A percentile compares a stretch with the other conserved stretches of the same genome.
These are phyloP conservation scores for Pandemis cinnamomeana DNA, from an alignment of 2,888 invertebrate species.

Conservation along the genomic window DNA sequence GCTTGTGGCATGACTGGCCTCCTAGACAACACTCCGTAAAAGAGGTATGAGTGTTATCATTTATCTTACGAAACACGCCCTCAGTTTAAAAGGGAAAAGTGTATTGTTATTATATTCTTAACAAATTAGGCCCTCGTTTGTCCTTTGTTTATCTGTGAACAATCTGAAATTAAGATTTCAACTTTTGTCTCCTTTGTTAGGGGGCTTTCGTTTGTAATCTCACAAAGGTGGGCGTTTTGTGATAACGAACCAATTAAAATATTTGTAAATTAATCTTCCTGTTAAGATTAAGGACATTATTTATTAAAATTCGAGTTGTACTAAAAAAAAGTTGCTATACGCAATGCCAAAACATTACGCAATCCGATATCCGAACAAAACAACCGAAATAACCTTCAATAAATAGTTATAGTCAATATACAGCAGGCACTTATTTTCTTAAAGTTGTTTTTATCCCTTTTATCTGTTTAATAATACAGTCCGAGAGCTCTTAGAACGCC, in stretches of 20 bases:
- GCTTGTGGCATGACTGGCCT: not conserved
- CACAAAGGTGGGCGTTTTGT: not conserved
- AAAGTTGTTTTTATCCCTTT: too few relatives aligned
- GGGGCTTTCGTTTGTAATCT: not conserved
- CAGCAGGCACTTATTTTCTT: too few relatives aligned
- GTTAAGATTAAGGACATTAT: not conserved
- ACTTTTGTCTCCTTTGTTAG: conserved; percentile 14
- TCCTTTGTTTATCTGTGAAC: conserved; percentile 31
- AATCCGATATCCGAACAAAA: too few relatives aligned
- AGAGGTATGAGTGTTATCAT: conserved; percentile 40
- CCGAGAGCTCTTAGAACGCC: too few relatives aligned
- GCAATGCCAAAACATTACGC: too few relatives aligned
- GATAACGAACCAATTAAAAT: conserved; percentile 7
- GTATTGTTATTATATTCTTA: conserved; percentile 41
- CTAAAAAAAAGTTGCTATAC: not conserved
- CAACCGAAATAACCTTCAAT: too few relatives aligned
- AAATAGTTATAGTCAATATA: too few relatives aligned
- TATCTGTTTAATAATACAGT: too few relatives aligned
- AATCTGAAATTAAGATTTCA: conserved; percentile 36
- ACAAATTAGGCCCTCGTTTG: conserved; percentile 36
- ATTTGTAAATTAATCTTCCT: not conserved
- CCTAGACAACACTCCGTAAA: conserved; percentile 33
- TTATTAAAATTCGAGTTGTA: not conserved
- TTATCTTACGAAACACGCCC: conserved; percentile 38
- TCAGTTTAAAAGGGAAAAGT: conserved; percentile 39